Evolutionary conservation across 2,797 vertebrate species (phyloP), one percentile per base, ranked within the genome.

Genomic region (Pipistrellus pipistrellus): DNA sequence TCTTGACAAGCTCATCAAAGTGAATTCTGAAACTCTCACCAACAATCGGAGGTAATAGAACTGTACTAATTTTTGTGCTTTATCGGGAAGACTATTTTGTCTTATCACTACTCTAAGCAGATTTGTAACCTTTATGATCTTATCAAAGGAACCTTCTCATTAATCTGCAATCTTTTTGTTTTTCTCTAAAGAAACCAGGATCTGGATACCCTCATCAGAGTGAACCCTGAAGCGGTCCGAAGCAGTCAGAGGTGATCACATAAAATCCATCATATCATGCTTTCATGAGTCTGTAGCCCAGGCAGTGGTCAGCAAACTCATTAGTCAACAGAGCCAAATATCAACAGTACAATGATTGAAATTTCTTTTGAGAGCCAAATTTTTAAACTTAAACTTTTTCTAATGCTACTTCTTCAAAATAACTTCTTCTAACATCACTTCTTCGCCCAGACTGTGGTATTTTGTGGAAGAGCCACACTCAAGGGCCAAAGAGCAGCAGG

Each of bases 1-100:
- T 88, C 93, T 97, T 81, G 93, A 97, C 78, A 96, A 97, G 10
- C 75, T 97, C 57, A 96, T 97, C 84, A 94, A 91, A 93, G 93
- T 97, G 80, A 96, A 95, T 77, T 71, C 87, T 51, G 94, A 95
- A 90, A 90, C 72, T 93, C 48, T 95, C 11, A 55, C 48, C 51
- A 97, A 80, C 41, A 95, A 96, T n/a, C 73, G 20, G 87, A 97
- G 94, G 97, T 97, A 97, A 94, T 59, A 64, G 35, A 89, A 69
- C 41, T 84, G 6, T n/a, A 17, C 46, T 89, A 38, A 90, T 93
- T 82, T 96, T 27, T 72, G 21, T 88, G 10, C 41, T 93, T 93
- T 80, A 46, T 88, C 4, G 44, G n/a, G 25, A 95, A 91, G 35
- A 71, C 72, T 51, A 59, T 85, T 95, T 89, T 86, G n/a, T 57